Evolutionary conservation across 2,797 vertebrate species (phyloP), one percentile per base, ranked within the genome.

Genomic region (Pitangus sulphuratus): DNA sequence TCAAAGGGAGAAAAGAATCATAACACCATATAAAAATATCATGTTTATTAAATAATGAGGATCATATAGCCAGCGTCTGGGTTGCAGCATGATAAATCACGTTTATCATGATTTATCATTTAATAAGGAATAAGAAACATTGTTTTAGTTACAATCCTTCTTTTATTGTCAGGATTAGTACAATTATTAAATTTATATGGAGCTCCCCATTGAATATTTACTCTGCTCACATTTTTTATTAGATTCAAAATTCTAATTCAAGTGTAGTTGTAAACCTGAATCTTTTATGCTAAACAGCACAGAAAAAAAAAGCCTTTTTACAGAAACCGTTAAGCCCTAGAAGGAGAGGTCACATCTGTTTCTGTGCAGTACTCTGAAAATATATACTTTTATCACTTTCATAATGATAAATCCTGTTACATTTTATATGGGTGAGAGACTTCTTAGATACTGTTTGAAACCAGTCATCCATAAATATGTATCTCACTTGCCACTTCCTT

Each of bases 11-110:
- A 68, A 39, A 60, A 89, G 11, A 84, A 44, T 56, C n/a, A 64
- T 68, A 77, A 48, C 35, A 74, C 40, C 17, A 39, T 54, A 57
- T 42, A 51, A 87, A 80, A 84, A 37, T 71, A 69, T 33, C 0
- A 57, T 91, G 22, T 48, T 95, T 93, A 92, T 95, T 92, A 91
- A 86, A 92, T 90, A 94, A 96, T 15, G 50, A 15, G 44, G 19
- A 33, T 96, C 8, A 60, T 39, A 47, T 5, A 30, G 42, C 64
- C 31, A 71, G 47, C 39, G 81, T 44, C 83, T 90, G 85, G 16
- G 64, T 37, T 95, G 58, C 71, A 66, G 9, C 64, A 28, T 62
- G 74, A 92, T 94, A 96, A 97, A 95, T 96, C 60, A 87, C 54
- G 26, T 30, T 57, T 37, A 10, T 37, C 37, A 37, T 37, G 37